A percentile compares a stretch with the other conserved stretches of the same genome.
Conservation (phyloP, 2,888 invertebrate genomes). For the Plusia festucae region DNA sequence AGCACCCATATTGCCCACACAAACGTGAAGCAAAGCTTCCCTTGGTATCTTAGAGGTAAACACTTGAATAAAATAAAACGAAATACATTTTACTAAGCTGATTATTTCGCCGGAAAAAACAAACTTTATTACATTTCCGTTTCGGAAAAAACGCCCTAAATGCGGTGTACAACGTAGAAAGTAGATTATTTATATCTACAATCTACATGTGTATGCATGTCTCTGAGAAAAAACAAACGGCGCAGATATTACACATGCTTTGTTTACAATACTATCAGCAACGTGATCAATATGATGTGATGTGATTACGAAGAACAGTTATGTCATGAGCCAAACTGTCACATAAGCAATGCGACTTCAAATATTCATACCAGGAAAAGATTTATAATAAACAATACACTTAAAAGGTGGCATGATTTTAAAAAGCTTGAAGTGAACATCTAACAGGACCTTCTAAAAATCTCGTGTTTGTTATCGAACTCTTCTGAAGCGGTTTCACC, state of each 20-base stretch:
- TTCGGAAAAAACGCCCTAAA: conserved; percentile 28
- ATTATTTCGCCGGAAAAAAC: conserved; percentile 30
- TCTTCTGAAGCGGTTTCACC: no score
- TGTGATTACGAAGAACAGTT: conserved; percentile 61
- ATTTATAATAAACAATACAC: conserved; percentile 24
- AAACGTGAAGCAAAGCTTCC: background rate
- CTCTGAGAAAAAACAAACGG: conserved; percentile 31
- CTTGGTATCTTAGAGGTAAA: conserved; percentile 13
- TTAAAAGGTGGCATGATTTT: conserved; percentile 17
- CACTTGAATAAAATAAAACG: conserved; percentile 25
- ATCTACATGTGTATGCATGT: conserved; percentile 21
- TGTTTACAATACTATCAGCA: conserved; percentile 63
- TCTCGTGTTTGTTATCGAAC: no score
- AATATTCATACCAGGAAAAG: conserved; percentile 43
- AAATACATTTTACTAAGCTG: conserved; percentile 39
- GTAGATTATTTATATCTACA: conserved; percentile 15
- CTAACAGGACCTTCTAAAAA: no score
- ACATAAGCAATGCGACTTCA: conserved; percentile 5
- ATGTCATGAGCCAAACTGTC: conserved; percentile 51
- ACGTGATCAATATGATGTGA: conserved; percentile 57
- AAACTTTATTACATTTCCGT: conserved; percentile 51
- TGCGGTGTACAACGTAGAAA: conserved; percentile 20
- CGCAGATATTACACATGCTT: conserved; percentile 48
- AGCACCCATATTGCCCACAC: background rate
- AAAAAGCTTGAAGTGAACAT: background rate